Conservation (phyloP, 2,888 invertebrate species). For the Arrhopalites spinosus region DNA sequence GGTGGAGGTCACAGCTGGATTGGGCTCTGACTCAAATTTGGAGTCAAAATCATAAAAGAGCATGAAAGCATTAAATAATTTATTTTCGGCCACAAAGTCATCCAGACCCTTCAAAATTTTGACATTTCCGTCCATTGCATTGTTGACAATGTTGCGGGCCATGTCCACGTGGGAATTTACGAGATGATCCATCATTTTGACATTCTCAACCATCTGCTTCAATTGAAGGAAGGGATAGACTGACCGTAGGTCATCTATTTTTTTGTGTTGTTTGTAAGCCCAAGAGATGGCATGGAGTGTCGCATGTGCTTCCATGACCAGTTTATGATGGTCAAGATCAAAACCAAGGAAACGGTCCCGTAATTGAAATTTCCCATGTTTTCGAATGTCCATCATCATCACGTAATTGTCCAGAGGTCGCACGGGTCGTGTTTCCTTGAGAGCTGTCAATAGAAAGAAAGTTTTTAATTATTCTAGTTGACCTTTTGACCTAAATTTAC, state of each 20-base stretch:
- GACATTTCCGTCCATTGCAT: not conserved
- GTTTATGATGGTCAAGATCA: slow-evolving; percentile 8
- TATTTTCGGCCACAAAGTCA: not conserved
- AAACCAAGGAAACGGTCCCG: slow-evolving; percentile 17
- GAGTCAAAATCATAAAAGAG: not conserved
- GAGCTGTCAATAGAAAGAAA: too few species aligned
- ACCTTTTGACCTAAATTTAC: too few species aligned
- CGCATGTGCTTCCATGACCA: slow-evolving; percentile 20
- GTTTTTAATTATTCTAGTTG: too few species aligned
- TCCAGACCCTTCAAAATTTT: too few species aligned
- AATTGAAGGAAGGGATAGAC: slow-evolving; percentile 1
- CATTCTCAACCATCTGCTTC: not conserved
- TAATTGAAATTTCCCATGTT: slow-evolving; percentile 1
- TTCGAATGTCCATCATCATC: slow-evolving; percentile 19
- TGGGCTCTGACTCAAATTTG: not conserved
- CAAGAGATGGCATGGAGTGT: slow-evolving; percentile 23
- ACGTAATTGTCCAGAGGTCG: slow-evolving; percentile 27
- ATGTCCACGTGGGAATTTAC: not conserved
- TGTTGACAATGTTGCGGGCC: not conserved
- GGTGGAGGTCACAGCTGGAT: not conserved
- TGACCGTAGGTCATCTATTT: not conserved
- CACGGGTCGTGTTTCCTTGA: too few species aligned
- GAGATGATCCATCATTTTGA: too few species aligned
- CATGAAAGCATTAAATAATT: not conserved
- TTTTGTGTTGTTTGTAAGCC: slow-evolving; percentile 23